A percentile compares a stretch with the other conserved stretches of the same genome.
Evolutionary conservation across 2,797 vertebrate species (phyloP).

Genomic region (Paedocypris micromegethes): DNA sequence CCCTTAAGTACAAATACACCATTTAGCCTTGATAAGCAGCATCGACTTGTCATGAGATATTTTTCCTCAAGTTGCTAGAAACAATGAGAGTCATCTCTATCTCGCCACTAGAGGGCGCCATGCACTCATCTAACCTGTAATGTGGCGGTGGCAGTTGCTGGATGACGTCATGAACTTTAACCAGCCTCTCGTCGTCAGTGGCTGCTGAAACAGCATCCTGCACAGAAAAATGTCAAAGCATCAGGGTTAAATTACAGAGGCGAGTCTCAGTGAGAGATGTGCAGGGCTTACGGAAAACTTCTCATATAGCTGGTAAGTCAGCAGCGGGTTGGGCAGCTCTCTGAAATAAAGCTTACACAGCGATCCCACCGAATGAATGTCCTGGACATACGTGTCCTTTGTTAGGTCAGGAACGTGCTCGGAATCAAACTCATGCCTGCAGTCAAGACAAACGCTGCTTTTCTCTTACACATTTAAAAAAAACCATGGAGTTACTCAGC

Average conservation of each 20-base stretch:
- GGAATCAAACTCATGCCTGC: slow-evolving; percentile 94
- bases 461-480: neutral
- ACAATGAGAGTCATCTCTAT: slow-evolving; percentile 1
- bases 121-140: slow-evolving; percentile 76
- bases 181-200: slow-evolving; percentile 89
- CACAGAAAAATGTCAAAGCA: slow-evolving; percentile 33
- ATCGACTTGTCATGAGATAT: too few species aligned
- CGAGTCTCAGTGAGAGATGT: neutral
- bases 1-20: too few species aligned
- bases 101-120: slow-evolving; percentile 41
- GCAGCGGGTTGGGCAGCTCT: slow-evolving; percentile 94
- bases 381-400: slow-evolving; percentile 89
- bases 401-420: slow-evolving; percentile 95
- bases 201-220: slow-evolving; percentile 96
- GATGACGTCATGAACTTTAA: slow-evolving; percentile 97
- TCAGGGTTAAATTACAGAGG: neutral
- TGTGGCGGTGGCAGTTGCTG: slow-evolving; percentile 96
- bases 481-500: neutral
- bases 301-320: slow-evolving; percentile 97
- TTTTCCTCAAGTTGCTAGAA: neutral
- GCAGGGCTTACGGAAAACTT: slow-evolving; percentile 88
- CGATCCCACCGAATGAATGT: slow-evolving; percentile 95
- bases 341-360: slow-evolving; percentile 98
- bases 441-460: neutral
- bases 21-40: too few species aligned